Conservation (phyloP, 1,140 invertebrate genomes). For the Lepidurus couesii region DNA sequence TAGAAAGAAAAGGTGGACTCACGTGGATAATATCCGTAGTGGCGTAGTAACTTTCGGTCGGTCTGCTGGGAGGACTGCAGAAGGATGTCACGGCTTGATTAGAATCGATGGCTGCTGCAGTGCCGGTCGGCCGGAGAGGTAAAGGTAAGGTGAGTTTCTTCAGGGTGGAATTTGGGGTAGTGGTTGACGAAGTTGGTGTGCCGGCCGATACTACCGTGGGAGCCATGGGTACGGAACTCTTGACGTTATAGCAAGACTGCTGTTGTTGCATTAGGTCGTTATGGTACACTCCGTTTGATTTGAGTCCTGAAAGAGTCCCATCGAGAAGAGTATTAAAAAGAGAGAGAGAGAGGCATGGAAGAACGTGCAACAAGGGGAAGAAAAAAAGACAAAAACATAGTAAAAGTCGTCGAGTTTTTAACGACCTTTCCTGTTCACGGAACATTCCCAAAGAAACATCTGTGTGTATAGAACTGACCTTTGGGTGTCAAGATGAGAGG, state of each 20-base stretch:
- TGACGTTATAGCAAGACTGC: neutral
- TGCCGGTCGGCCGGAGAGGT: slow-evolving; percentile 16
- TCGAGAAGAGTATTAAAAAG: neutral
- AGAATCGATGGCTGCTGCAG: slow-evolving; percentile 26
- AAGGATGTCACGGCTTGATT: slow-evolving; percentile 5
- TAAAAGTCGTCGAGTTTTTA: too few relatives aligned
- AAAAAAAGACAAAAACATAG: too few relatives aligned
- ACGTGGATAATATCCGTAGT: slow-evolving; percentile 66
- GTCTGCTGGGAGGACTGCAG: slow-evolving; percentile 12
- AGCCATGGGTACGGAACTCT: neutral
- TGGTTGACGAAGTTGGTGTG: slow-evolving; percentile 39
- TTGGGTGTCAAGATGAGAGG: slow-evolving; percentile 39
- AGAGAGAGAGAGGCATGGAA: neutral
- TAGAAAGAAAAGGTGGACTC: slow-evolving; percentile 39
- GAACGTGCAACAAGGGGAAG: too few relatives aligned
- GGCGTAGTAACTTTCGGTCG: slow-evolving; percentile 58
- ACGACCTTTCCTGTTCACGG: neutral
- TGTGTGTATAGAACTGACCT: slow-evolving; percentile 23
- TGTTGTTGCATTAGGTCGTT: slow-evolving; percentile 24
- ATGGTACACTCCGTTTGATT: slow-evolving; percentile 34
- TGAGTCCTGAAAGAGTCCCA: slow-evolving; percentile 5
- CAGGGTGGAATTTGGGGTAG: slow-evolving; percentile 46
- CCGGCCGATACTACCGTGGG: neutral
- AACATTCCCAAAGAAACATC: neutral
- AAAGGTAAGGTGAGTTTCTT: neutral